Conservation (phyloP, 2,888 invertebrate species). For the Trisateles emortualis region DNA sequence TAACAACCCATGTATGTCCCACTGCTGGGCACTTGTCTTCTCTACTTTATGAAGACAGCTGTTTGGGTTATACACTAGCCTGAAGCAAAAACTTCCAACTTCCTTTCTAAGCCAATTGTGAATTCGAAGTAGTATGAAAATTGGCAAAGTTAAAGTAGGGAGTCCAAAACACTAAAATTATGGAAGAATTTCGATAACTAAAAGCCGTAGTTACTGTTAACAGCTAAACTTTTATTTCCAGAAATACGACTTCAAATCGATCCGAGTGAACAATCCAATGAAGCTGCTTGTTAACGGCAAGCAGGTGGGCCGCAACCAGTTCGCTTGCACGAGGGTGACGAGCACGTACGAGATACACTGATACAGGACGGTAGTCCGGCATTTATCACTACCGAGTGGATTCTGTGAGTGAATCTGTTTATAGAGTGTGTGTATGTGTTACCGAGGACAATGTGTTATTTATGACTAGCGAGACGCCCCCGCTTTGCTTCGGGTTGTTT, state of each 20-base stretch:
- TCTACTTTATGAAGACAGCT: no score
- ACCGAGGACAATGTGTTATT: neutral
- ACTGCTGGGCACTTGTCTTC: no score
- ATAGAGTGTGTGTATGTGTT: neutral
- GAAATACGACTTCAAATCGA: slow-evolving; percentile 90
- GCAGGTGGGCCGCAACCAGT: slow-evolving; percentile 89
- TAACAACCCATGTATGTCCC: no score
- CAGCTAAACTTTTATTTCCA: slow-evolving; percentile 61
- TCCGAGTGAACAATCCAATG: slow-evolving; percentile 93
- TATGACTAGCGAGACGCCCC: neutral
- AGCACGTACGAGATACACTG: slow-evolving; percentile 88
- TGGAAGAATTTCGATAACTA: no score
- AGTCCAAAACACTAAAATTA: no score
- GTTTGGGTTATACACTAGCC: no score
- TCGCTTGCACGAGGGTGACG: slow-evolving; percentile 89
- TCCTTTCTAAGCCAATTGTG: no score
- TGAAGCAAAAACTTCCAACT: no score
- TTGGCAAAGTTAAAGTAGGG: no score
- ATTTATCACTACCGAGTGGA: neutral
- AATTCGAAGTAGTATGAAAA: no score
- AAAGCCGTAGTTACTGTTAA: no score
- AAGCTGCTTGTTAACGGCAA: slow-evolving; percentile 92
- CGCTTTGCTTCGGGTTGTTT: no score
- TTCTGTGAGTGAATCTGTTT: neutral
- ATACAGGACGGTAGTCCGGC: neutral